These are phyloP conservation scores for Eustalomyia histrio DNA, from an alignment of 2,888 invertebrate species.

Conservation along the genomic window DNA sequence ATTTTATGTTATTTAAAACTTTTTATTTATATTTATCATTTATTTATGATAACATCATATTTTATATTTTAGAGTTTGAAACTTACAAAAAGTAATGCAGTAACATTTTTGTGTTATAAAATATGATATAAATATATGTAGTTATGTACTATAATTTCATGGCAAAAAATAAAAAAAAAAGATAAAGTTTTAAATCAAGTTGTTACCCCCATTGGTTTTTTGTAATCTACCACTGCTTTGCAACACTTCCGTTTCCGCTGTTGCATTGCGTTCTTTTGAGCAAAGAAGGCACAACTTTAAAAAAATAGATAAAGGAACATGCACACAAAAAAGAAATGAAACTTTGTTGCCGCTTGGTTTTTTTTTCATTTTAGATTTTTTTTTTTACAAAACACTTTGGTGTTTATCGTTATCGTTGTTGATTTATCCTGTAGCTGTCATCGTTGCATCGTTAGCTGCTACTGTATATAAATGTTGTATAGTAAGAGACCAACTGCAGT, in stretches of 20 bases:
- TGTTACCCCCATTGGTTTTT: constrained; percentile 62
- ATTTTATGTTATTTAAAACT: background rate
- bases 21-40: constrained; percentile 55
- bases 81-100: constrained; percentile 20
- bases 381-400: constrained; percentile 62
- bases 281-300: constrained; percentile 44
- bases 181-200: constrained; percentile 66
- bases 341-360: constrained; percentile 56
- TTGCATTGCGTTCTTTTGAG: constrained; percentile 61
- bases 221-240: constrained; percentile 63
- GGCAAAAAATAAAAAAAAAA: constrained; percentile 46
- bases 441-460: constrained; percentile 69
- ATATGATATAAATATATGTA: too few species aligned
- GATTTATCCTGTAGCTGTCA: constrained; percentile 70
- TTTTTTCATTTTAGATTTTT: constrained; percentile 44
- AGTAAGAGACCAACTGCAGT: constrained; percentile 54
- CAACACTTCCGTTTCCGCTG: constrained; percentile 66
- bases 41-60: constrained; percentile 49
- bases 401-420: constrained; percentile 68
- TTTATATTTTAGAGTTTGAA: constrained; percentile 32
- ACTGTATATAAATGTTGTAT: constrained; percentile 61
- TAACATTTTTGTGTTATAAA: constrained; percentile 35
- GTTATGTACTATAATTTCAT: constrained; percentile 44
- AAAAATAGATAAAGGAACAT: constrained; percentile 43
- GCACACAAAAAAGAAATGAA: constrained; percentile 32